phyloP scores from a whole-genome alignment of 2,888 invertebrate species.

The Lepidochrysops patricia region DNA sequence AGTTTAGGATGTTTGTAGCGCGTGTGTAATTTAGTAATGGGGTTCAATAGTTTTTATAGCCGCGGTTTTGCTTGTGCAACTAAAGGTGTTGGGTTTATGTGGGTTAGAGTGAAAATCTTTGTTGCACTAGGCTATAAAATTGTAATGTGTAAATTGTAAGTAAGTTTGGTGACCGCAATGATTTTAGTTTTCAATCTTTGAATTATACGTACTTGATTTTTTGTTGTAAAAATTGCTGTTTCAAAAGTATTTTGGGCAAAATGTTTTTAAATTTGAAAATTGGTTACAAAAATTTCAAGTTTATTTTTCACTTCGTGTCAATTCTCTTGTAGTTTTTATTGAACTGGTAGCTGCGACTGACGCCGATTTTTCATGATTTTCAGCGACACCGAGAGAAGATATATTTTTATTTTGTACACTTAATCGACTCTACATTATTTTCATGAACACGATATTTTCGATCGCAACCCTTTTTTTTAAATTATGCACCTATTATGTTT shows the following conservation, averaged over 20 bases:
- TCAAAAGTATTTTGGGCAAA: too few species aligned
- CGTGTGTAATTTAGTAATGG: slow-evolving; percentile 59
- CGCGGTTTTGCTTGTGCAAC: slow-evolving; percentile 69
- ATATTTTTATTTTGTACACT: not conserved
- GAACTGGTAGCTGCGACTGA: not conserved
- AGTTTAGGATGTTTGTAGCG: slow-evolving; percentile 50
- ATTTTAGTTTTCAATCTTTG: not conserved
- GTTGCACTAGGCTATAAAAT: slow-evolving; percentile 46
- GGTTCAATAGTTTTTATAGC: slow-evolving; percentile 48
- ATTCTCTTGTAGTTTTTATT: too few species aligned
- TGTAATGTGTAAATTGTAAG: slow-evolving; percentile 19
- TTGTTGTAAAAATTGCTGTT: too few species aligned
- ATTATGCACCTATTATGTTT: too few species aligned
- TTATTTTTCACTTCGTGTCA: too few species aligned
- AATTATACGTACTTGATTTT: not conserved
- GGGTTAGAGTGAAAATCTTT: slow-evolving; percentile 64
- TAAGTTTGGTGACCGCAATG: not conserved
- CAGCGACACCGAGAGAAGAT: not conserved
- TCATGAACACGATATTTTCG: too few species aligned
- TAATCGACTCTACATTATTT: not conserved
- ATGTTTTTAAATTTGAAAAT: not conserved
- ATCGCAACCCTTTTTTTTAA: too few species aligned
- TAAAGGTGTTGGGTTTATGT: slow-evolving; percentile 66
- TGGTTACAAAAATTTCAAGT: not conserved
- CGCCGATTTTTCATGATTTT: not conserved